Evolutionary conservation across 2,888 invertebrate species (phyloP).

Genomic region (Stratiomys singularior): DNA sequence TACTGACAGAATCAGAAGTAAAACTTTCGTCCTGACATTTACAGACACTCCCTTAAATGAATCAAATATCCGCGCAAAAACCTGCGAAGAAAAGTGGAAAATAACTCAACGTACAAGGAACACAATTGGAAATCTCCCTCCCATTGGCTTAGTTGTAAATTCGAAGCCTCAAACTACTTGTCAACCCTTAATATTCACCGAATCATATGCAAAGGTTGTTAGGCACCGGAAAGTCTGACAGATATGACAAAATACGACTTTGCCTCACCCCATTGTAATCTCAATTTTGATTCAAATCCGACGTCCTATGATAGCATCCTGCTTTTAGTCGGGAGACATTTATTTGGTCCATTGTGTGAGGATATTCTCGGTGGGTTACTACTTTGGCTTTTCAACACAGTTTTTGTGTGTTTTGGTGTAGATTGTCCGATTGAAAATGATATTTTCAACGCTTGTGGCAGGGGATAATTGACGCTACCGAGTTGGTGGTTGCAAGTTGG

Average conservation of each 20-base stretch:
- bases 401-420: neutral
- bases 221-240: constrained; percentile 54
- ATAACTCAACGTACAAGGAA: constrained; percentile 21
- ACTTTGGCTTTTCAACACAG: neutral
- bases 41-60: neutral
- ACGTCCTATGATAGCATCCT: neutral
- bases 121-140: neutral
- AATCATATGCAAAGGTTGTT: constrained; percentile 53
- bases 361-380: neutral
- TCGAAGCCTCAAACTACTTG: constrained; percentile 51
- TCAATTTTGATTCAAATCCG: neutral
- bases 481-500: too few relatives aligned
- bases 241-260: constrained; percentile 54
- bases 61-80: neutral
- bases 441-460: too few relatives aligned
- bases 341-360: constrained; percentile 39
- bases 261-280: constrained; percentile 46
- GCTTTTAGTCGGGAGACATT: constrained; percentile 18
- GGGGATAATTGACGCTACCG: too few relatives aligned
- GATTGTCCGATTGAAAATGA: too few relatives aligned
- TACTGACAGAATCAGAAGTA: too few relatives aligned
- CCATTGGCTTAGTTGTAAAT: constrained; percentile 57
- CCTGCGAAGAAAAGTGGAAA: constrained; percentile 7
- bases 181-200: constrained; percentile 48
- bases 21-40: too few relatives aligned